Conservation (phyloP, 1,140 invertebrate genomes). For the Plectus sambesii region DNA sequence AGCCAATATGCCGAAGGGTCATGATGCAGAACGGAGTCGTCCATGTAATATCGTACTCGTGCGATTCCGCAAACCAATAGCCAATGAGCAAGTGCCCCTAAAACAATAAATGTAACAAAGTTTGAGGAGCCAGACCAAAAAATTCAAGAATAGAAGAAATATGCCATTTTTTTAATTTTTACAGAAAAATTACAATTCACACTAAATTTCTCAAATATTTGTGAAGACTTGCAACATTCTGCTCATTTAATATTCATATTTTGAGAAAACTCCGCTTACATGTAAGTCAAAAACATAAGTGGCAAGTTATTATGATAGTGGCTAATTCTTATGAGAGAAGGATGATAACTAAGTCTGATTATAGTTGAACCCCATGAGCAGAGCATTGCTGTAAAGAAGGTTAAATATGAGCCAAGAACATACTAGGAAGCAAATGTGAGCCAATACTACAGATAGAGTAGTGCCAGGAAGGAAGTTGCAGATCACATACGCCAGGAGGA, state of each 20-base stretch:
- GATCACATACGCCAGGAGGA: conserved; percentile 42
- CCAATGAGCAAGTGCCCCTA: conserved; percentile 48
- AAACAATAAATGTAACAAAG: conserved; percentile 20
- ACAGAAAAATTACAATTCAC: conserved; percentile 10
- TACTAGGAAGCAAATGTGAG: conserved; percentile 47
- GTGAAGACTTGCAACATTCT: too few species aligned
- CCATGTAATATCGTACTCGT: conserved; percentile 48
- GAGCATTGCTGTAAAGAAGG: neutral
- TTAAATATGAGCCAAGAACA: too few species aligned
- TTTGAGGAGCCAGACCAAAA: neutral
- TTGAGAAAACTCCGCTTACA: too few species aligned
- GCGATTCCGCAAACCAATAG: conserved; percentile 41
- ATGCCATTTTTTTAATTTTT: conserved; percentile 1
- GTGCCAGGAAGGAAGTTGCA: conserved; percentile 44
- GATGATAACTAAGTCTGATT: too few species aligned
- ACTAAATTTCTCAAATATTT: conserved; percentile 1
- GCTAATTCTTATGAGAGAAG: too few species aligned
- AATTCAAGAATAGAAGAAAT: conserved; percentile 1
- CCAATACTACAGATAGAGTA: conserved; percentile 42
- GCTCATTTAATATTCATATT: too few species aligned
- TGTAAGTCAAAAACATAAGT: too few species aligned
- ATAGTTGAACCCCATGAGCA: neutral
- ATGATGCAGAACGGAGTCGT: conserved; percentile 52
- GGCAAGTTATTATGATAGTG: too few species aligned
- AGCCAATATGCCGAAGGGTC: conserved; percentile 47